Percentiles rank a stretch among this genome's conserved stretches.
These are phyloP conservation scores for Beroe ovata DNA, from an alignment of 37 sponge, comb jelly and placozoan genomes.

Conservation along the genomic window DNA sequence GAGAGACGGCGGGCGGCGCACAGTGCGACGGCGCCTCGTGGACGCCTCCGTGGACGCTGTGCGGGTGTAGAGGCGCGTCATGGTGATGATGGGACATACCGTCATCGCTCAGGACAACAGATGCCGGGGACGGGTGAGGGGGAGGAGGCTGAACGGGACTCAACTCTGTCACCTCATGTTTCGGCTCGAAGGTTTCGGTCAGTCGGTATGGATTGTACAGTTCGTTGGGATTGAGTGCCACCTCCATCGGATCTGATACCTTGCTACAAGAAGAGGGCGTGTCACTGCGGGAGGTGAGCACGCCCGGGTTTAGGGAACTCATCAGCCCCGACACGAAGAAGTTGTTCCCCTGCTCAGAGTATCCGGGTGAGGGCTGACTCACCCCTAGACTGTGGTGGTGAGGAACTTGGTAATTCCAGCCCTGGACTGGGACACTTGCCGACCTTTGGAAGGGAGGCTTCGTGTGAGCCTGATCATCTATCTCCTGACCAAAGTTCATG, in stretches of 20 bases:
- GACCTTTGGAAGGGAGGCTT: slow-evolving; percentile 30
- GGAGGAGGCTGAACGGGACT: slow-evolving; percentile 56
- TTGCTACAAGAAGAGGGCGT: neutral
- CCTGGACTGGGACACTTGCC: slow-evolving; percentile 3
- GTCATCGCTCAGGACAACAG: neutral
- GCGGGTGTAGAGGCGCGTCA: neutral
- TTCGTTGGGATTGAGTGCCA: neutral
- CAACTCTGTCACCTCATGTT: slow-evolving; percentile 52
- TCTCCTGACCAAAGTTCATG: slow-evolving; percentile 7
- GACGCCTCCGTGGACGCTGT: neutral
- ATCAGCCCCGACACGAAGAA: slow-evolving; percentile 56
- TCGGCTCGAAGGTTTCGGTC: neutral
- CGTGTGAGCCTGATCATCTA: slow-evolving; percentile 32
- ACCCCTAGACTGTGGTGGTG: slow-evolving; percentile 41
- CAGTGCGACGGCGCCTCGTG: neutral
- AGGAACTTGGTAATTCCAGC: slow-evolving; percentile 45
- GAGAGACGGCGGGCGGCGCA: neutral
- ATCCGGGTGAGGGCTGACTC: neutral
- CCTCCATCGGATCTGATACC: slow-evolving; percentile 19
- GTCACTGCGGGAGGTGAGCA: neutral
- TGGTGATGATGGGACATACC: neutral
- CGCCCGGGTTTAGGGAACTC: slow-evolving; percentile 43
- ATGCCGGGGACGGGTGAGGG: slow-evolving; percentile 17
- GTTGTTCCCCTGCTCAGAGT: slow-evolving; percentile 37
- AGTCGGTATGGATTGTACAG: slow-evolving; percentile 62